Conservation (phyloP, 2,797 vertebrate genomes). For the Cuculus canorus region DNA sequence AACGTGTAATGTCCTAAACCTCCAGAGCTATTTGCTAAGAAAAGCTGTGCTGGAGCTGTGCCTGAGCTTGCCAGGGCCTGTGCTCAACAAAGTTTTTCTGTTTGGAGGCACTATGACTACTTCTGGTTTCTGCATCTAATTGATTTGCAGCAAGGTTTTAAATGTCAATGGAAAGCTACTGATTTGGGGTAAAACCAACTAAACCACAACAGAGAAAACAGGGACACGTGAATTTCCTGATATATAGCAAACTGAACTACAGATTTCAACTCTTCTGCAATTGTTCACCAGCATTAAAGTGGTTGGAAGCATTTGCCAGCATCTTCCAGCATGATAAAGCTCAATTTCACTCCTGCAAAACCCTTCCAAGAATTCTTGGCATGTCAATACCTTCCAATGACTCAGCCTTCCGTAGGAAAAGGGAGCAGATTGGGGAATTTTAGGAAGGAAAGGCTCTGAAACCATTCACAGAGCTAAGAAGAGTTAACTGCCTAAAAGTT, state of each 20-base stretch:
- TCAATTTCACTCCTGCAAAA: neutral
- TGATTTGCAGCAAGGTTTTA: neutral
- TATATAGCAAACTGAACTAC: neutral
- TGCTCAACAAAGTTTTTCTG: neutral
- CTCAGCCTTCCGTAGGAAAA: constrained; percentile 17
- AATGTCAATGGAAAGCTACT: neutral
- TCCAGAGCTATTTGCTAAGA: neutral
- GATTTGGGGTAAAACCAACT: neutral
- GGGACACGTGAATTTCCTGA: neutral
- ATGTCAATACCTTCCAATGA: neutral
- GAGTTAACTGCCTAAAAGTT: neutral
- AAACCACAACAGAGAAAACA: neutral
- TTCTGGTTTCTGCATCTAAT: neutral
- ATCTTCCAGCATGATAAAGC: neutral
- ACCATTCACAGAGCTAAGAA: neutral
- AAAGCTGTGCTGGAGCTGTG: neutral
- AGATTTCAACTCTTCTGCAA: neutral
- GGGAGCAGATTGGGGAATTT: neutral
- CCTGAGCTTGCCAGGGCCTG: neutral
- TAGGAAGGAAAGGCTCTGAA: neutral
- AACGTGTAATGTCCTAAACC: neutral
- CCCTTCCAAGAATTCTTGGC: neutral
- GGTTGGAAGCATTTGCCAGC: neutral
- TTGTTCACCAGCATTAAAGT: neutral
- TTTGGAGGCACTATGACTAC: neutral